Conservation (phyloP, 2,888 invertebrate genomes). For the Drosophila subquinaria region DNA sequence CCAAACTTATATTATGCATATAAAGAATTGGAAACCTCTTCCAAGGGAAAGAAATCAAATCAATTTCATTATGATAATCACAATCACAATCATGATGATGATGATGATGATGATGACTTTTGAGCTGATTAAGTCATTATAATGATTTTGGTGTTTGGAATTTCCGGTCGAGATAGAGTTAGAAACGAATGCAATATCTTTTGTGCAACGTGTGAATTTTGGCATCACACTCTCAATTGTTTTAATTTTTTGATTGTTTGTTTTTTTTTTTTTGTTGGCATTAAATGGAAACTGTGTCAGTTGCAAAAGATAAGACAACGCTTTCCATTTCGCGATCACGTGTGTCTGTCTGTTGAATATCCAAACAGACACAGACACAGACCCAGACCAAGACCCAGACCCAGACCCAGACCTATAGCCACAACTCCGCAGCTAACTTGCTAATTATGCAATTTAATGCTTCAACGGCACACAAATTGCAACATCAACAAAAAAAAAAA, state of each 20-base stretch:
- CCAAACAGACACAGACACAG: constrained; percentile 1
- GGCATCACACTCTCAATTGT: constrained; percentile 50
- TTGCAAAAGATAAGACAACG: constrained; percentile 62
- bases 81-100: constrained; percentile 23
- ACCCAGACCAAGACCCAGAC: constrained; percentile 9
- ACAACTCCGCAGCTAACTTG: constrained; percentile 51
- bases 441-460: constrained; percentile 78
- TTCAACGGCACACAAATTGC: constrained; percentile 57
- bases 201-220: constrained; percentile 53
- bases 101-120: constrained; percentile 33
- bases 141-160: constrained; percentile 29
- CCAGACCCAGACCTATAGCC: constrained; percentile 14
- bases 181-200: constrained; percentile 23
- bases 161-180: constrained; percentile 44
- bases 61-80: constrained; percentile 54
- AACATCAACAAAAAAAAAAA: constrained; percentile 50
- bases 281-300: constrained; percentile 49
- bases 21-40: constrained; percentile 6
- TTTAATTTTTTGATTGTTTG: neutral
- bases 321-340: constrained; percentile 77
- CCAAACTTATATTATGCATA: neutral
- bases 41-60: constrained; percentile 49
- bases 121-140: constrained; percentile 57
- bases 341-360: constrained; percentile 36
- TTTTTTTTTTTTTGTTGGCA: neutral